phyloP scores from a whole-genome alignment of 2,113 vertebrate genomes.

The Machaerirhynchus nigripectus region DNA sequence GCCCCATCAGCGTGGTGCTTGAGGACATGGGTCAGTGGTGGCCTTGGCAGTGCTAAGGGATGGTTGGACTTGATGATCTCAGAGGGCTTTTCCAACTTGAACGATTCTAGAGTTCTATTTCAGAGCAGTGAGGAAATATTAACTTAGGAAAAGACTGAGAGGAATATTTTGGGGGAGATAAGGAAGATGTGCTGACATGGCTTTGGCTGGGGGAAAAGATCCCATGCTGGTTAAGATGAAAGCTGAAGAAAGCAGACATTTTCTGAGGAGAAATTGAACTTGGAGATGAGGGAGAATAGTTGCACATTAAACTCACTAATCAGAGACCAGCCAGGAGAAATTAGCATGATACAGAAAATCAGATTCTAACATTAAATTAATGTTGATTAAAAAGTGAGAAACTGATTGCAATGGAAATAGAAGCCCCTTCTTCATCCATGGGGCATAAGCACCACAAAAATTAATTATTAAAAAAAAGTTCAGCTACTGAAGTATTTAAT shows the following conservation, averaged over 20 bases:
- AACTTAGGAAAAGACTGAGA: not conserved
- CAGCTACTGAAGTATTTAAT: not conserved
- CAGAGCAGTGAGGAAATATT: not conserved
- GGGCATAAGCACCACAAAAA: not conserved
- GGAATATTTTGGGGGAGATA: not conserved
- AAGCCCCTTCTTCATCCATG: not conserved
- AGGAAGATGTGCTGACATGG: not conserved
- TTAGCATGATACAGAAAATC: not conserved
- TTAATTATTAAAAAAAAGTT: not conserved
- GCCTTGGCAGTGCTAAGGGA: not conserved
- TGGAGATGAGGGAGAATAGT: not conserved
- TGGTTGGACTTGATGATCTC: fast-evolving
- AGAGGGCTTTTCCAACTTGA: not conserved
- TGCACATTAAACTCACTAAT: conserved; percentile 5
- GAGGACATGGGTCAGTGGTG: not conserved
- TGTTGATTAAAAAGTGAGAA: conserved; percentile 11
- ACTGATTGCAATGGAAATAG: not conserved
- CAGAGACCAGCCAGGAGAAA: conserved; percentile 6
- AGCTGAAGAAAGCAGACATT: not conserved
- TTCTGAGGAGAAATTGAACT: not conserved
- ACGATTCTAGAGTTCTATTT: fast-evolving
- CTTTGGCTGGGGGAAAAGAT: not conserved
- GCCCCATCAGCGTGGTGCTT: fast-evolving
- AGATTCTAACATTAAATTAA: conserved; percentile 5
- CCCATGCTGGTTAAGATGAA: not conserved